These are phyloP conservation scores for Plagodis pulveraria DNA, from an alignment of 2,888 invertebrate genomes.

Conservation along the genomic window DNA sequence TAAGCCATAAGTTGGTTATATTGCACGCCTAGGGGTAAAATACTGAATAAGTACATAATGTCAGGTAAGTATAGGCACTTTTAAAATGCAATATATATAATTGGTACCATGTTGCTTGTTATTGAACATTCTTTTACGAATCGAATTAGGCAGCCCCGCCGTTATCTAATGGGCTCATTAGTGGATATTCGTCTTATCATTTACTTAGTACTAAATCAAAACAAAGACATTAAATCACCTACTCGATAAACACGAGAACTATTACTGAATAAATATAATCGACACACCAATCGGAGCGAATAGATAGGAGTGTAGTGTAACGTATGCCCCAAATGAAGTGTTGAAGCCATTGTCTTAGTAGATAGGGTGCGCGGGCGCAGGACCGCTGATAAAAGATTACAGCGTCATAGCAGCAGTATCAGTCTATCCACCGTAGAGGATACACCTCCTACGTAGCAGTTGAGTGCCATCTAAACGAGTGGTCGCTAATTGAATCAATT, in stretches of 20 bases:
- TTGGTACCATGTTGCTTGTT: constrained; percentile 17
- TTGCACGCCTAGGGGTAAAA: too few species aligned
- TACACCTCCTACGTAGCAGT: constrained; percentile 45
- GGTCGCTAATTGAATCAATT: constrained; percentile 73
- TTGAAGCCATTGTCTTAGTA: constrained; percentile 66
- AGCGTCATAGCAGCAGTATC: constrained; percentile 64
- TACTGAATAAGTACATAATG: too few species aligned
- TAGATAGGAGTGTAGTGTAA: constrained; percentile 57
- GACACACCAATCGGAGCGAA: constrained; percentile 68
- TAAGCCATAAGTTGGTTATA: too few species aligned
- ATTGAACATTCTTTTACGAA: constrained; percentile 18
- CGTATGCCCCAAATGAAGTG: constrained; percentile 59
- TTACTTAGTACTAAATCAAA: constrained; percentile 39
- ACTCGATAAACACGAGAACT: constrained; percentile 49
- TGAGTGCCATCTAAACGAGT: constrained; percentile 44
- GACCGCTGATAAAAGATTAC: constrained; percentile 80
- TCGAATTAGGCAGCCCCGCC: constrained; percentile 14
- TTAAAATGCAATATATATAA: background rate
- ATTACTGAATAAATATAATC: constrained; percentile 66
- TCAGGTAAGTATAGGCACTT: background rate
- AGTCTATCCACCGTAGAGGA: constrained; percentile 66
- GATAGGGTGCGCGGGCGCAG: constrained; percentile 59
- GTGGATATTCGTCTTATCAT: constrained; percentile 21
- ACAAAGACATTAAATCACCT: constrained; percentile 56
- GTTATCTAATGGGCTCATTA: constrained; percentile 37